These are phyloP conservation scores for Cryptophagus acutangulus DNA, from an alignment of 2,888 invertebrate species.

Conservation along the genomic window DNA sequence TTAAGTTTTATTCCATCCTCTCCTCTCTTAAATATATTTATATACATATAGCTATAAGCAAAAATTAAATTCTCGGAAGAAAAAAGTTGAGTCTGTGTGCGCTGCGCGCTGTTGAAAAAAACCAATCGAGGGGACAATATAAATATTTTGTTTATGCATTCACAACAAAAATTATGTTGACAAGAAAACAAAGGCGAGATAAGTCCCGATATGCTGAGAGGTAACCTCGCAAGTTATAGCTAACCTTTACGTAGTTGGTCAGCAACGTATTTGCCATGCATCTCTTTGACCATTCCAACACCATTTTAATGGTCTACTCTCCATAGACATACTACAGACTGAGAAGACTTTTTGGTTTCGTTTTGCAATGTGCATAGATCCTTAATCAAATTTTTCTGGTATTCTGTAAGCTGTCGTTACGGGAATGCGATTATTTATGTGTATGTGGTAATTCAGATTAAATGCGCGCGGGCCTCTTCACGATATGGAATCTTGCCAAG, in stretches of 20 bases:
- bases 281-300: slow-evolving; percentile 1
- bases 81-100: slow-evolving; percentile 38
- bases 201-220: slow-evolving; percentile 48
- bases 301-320: slow-evolving; percentile 36
- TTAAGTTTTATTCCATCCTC: slow-evolving; percentile 38
- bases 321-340: slow-evolving; percentile 48
- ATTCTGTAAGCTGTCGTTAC: slow-evolving; percentile 46
- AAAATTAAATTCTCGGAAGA: slow-evolving; percentile 47
- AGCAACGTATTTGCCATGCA: slow-evolving; percentile 22
- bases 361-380: slow-evolving; percentile 46
- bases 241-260: slow-evolving; percentile 45
- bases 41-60: slow-evolving; percentile 28
- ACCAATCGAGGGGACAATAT: slow-evolving; percentile 49
- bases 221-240: slow-evolving; percentile 49
- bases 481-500: slow-evolving; percentile 30
- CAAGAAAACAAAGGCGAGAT: slow-evolving; percentile 51
- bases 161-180: slow-evolving; percentile 51
- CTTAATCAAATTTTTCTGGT: slow-evolving; percentile 49
- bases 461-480: slow-evolving; percentile 18
- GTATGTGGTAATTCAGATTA: slow-evolving; percentile 39
- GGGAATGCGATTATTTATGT: slow-evolving; percentile 43
- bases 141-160: slow-evolving; percentile 52
- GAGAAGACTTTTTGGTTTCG: slow-evolving; percentile 43
- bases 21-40: neutral
- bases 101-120: slow-evolving; percentile 42